Percentiles rank a stretch among this genome's conserved stretches.
These are phyloP conservation scores for Drosophila littoralis DNA, from an alignment of 1,140 invertebrate genomes.

Conservation along the genomic window DNA sequence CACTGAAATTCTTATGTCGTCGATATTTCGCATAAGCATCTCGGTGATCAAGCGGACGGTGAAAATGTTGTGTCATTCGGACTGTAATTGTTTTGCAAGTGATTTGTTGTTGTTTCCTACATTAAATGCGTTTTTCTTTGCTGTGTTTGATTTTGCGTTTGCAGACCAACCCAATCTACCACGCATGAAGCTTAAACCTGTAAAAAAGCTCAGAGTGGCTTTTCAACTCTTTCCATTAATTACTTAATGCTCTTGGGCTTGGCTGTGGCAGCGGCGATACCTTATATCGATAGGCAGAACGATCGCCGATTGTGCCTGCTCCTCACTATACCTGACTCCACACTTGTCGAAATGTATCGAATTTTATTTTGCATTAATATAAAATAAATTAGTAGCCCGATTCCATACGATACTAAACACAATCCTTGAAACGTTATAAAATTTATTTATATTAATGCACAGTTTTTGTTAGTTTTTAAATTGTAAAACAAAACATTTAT, in stretches of 20 bases:
- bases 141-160: no score
- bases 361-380: not conserved
- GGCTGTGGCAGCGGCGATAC: not conserved
- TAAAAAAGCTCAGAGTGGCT: not conserved
- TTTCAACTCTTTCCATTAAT: not conserved
- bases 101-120: no score
- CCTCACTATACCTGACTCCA: not conserved
- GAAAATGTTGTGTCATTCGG: no score
- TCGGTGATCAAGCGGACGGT: no score
- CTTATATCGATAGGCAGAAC: not conserved
- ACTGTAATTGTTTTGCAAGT: no score
- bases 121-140: no score
- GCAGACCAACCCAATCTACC: no score
- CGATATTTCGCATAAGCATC: no score
- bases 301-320: no score
- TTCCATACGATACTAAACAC: not conserved
- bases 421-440: constrained; percentile 30
- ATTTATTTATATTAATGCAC: constrained; percentile 13
- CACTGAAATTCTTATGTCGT: no score
- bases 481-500: not conserved
- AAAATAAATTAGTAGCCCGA: not conserved
- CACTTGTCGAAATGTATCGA: not conserved
- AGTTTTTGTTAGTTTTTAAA: not conserved
- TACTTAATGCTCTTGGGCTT: no score
- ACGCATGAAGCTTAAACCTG: not conserved